Evolutionary conservation across 2,888 invertebrate species (phyloP), one percentile per base, ranked within the genome.

Genomic region (Synanthedon formicaeformis): DNA sequence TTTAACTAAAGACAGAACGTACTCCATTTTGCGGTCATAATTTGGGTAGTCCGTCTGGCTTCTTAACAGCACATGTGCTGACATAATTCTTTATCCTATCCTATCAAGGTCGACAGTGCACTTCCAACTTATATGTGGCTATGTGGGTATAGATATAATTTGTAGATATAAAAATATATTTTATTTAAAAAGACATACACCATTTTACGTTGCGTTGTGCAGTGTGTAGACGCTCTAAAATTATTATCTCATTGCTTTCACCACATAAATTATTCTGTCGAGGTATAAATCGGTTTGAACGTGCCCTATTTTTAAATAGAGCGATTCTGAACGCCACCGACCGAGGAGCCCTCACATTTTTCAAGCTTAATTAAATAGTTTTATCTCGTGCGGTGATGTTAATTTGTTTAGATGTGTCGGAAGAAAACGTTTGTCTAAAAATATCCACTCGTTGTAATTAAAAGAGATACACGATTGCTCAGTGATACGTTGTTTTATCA

Each of bases 331-430:
- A 50, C 16, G 48, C 34, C 50, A 40, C 40, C 51, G 51, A 23
- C 48, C 52, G 49, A 18, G 56, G 52, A 60, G 54, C 54, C 59
- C 57, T 52, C 54, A 53, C 59, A 67, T 70, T 69, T 71, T 71
- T 71, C 69, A 69, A 55, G 55, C 62, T 65, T 70, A 71, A 71
- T 70, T 69, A 67, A 70, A 67, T 65, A 64, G 66, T 64, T 57
- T 63, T 57, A 60, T 53, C 48, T 54, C 59, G 58, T 48, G 54
- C 50, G 40, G 55, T 58, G 56, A 52, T 59, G 60, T 60, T 64
- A 61, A 67, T 64, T 67, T 65, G 63, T 65, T 64, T 60, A 56
- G 58, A 61, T 55, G 52, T 58, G 52, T 58, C 54, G 53, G 53
- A 50, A 57, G 49, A 49, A 45, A 14, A 23, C 23, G 57, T 53